phyloP scores from a whole-genome alignment of 2,113 vertebrate genomes.

The human region GRCh38 chr2:8082501-8083000 shows the following conservation, averaged over 20 bases:
- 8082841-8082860: neutral
- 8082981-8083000: neutral
- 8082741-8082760: neutral
- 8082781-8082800: neutral
- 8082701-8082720: neutral
- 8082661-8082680: neutral
- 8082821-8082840: neutral
- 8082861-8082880: neutral
- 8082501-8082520: neutral
- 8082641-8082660: neutral
- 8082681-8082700: neutral
- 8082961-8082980: neutral
- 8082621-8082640: neutral
- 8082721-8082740: neutral
- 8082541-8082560: too few species aligned
- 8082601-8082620: neutral
- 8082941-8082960: neutral
- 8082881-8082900: neutral
- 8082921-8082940: neutral
- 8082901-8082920: neutral
- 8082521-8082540: accelerated
- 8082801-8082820: accelerated
- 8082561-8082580: accelerated
- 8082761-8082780: neutral
- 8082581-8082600: neutral